A percentile compares a stretch with the other conserved stretches of the same genome.
Evolutionary conservation across 2,888 invertebrate species (phyloP).

Genomic region (Hydrotaea cyrtoneurina): DNA sequence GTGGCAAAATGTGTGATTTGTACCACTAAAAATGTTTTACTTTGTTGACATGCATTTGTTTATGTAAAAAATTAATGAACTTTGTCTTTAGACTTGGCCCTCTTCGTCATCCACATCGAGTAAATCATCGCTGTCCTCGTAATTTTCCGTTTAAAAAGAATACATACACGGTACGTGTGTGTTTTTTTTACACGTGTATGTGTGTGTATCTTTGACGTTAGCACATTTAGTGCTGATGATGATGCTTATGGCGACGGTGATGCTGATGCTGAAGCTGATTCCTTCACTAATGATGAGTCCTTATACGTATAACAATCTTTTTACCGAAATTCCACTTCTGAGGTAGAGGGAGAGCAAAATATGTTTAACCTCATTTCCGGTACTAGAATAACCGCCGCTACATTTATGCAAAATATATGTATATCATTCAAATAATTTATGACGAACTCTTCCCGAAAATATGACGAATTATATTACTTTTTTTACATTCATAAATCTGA

Average conservation of each 20-base stretch:
- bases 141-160: background rate
- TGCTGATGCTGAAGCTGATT: conserved; percentile 18
- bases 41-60: background rate
- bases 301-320: conserved; percentile 37
- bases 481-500: conserved; percentile 29
- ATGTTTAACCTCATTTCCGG: conserved; percentile 42
- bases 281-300: conserved; percentile 50
- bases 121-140: conserved; percentile 12
- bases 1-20: conserved; percentile 43
- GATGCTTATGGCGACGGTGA: background rate
- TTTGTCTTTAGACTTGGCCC: conserved; percentile 48
- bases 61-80: background rate
- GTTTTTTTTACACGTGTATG: too few species aligned
- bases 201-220: background rate
- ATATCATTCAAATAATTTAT: conserved; percentile 42
- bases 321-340: background rate
- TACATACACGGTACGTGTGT: background rate
- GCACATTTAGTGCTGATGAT: conserved; percentile 5
- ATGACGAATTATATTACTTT: conserved; percentile 40
- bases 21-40: conserved; percentile 29
- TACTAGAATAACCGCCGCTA: background rate
- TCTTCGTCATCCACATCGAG: conserved; percentile 8
- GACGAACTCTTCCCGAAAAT: conserved; percentile 6
- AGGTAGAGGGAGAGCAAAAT: background rate
- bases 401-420: background rate